Base-by-base conservation (phyloP, 2,888 invertebrate genomes). In the Zaprionus obscuricornis region DNA sequence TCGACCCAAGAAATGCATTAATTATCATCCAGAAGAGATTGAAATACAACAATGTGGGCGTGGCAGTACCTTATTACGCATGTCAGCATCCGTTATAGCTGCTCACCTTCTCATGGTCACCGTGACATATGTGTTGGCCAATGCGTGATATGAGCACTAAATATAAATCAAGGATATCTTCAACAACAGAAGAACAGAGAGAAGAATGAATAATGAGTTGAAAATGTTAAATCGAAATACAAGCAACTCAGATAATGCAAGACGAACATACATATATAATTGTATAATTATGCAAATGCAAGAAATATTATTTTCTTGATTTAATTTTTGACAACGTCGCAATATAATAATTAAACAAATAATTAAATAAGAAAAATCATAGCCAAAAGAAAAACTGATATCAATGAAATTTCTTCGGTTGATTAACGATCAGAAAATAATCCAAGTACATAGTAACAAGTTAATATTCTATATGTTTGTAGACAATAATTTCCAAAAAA, bases 21-120 rank as follows among this genome's bases (percentile, higher is more conserved):
- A 95, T 74, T 97, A 96, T 90, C 97, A 97, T 90, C 96, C 96
- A 3, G 96, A 96, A 92, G 96, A 94, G 91, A 90, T 90, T 70
- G 89, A 90, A 73, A 90, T 90, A 45, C 90, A 90, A 49, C 90
- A 90, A 45, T 90, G 90, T 71, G 90, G 90, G 29, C 85, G 89
- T 42, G 90, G 89, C 62, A 76, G 88, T 24, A 83, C 84, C 6
- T 55, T 89, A 1, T 64, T 85, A 11, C 84, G 75, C 31, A 83
- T 78, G 62, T 87, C 88, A 40, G 70, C 76, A 27, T 85, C 87
- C 1, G 79, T 89, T 18, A 39, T 89, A 14, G 67, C 85, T 31
- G 87, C 87, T 14, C 88, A 90, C 64, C 62, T 88, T 37, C 71
- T 90, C 47, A 89, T 90, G 86, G 76, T 90, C 42, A 45, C 83